Base-by-base conservation (phyloP, 2,113 vertebrate genomes). In the Bothrops jararaca region DNA sequence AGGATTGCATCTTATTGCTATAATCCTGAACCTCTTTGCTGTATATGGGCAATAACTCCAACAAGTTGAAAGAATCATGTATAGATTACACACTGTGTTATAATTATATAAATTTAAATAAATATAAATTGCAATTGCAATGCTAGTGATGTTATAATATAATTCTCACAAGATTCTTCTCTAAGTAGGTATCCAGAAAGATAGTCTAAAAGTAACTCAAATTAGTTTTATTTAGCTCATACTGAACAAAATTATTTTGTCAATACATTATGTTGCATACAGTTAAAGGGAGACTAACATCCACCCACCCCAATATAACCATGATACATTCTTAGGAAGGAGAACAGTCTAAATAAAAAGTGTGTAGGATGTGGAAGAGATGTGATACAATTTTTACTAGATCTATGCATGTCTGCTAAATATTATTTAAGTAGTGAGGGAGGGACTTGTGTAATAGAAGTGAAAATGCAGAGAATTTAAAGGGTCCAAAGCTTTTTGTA, bases 401-500 rank as follows among this genome's bases (percentile, higher is more conserved):
- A 80, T 39, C 69, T 80, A 80, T 18, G 22, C 69, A 80, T 80
- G 69, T 80, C 69, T 80, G 18, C 74, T 60, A 50, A 87, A 45
- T 50, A 64, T 24, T 64, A 87, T 23, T 91, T 45, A n/a, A 42
- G 56, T 85, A 56, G 39, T 57, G 48, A 34, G 5, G 13, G 57
- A 23, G 0, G 0, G 50, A 26, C 0, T 34, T 42, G 24, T 5
- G 3, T 0, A 0, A 0, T 3, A 0, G 1, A 52, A 90, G 22
- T 1, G 23, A 7, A 1, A 69, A 20, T 0, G 29, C 4, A 0
- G 5, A 1, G 0, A 29, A 39, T 80, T 23, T n/a, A 34, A 18
- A 22, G 5, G 2, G 1, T 56, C 12, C 52, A 39, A 89, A 88
- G 26, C 50, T 85, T 34, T 50, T 20, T 39, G 6, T n/a, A 54